These are phyloP conservation scores for Chionomys nivalis DNA, from an alignment of 2,113 vertebrate genomes.

Conservation along the genomic window DNA sequence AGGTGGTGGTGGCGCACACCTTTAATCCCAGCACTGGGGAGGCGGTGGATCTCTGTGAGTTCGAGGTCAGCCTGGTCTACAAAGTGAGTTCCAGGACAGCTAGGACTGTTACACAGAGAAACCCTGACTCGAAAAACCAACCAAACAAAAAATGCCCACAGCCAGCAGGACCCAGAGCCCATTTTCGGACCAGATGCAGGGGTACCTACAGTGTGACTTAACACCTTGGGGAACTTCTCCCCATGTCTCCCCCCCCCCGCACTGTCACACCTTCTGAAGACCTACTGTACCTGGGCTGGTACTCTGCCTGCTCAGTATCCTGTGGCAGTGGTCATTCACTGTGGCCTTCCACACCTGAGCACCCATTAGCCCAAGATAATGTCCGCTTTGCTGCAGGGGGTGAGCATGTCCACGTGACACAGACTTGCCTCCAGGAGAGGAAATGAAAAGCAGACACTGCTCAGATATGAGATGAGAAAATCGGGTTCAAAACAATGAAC, in stretches of 20 bases:
- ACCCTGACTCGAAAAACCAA: background rate
- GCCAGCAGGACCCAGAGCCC: background rate
- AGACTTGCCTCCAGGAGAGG: slow-evolving; percentile 74
- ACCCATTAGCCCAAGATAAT: slow-evolving; percentile 59
- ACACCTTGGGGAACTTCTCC: background rate
- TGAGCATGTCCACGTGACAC: slow-evolving; percentile 68
- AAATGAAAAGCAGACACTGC: slow-evolving; percentile 76
- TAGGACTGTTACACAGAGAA: background rate
- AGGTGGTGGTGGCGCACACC: background rate
- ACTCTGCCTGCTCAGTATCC: slow-evolving; percentile 49
- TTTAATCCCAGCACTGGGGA: background rate
- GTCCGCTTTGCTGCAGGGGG: slow-evolving; percentile 69
- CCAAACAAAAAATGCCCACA: background rate
- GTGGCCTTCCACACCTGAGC: slow-evolving; percentile 62
- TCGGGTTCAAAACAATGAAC: slow-evolving; percentile 67
- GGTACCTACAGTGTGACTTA: background rate
- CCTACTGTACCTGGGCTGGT: slow-evolving; percentile 1
- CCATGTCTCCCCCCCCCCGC: fast-evolving
- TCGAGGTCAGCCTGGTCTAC: background rate
- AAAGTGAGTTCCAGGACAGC: background rate
- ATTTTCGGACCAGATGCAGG: background rate
- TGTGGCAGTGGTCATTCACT: slow-evolving; percentile 48
- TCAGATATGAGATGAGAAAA: slow-evolving; percentile 54
- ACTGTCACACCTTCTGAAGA: background rate
- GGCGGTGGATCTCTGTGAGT: background rate